Evolutionary conservation across 2,888 invertebrate species (phyloP).

Genomic region (Arrhopalites spinosus): DNA sequence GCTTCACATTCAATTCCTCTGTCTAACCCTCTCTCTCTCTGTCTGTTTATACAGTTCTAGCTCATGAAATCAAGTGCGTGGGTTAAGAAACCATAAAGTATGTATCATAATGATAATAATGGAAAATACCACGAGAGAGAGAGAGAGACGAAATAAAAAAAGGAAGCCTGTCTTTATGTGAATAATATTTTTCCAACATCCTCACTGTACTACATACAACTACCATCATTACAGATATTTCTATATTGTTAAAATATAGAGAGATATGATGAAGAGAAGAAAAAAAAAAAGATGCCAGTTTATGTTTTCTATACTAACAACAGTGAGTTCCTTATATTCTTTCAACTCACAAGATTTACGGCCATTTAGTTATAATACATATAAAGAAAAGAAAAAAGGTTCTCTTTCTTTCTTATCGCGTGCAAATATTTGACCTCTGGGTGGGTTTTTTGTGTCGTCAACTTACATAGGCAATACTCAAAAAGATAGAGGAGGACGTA

Average conservation of each 20-base stretch:
- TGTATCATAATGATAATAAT: no score
- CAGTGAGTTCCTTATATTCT: background rate
- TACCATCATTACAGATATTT: background rate
- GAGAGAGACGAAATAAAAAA: no score
- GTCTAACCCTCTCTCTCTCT: background rate
- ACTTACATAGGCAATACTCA: constrained; percentile 9
- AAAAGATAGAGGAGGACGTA: background rate
- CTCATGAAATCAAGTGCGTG: background rate
- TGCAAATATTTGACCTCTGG: constrained; percentile 38
- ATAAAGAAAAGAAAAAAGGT: background rate
- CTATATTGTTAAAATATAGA: background rate
- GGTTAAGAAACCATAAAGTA: no score
- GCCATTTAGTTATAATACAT: background rate
- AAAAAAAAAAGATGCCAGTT: background rate
- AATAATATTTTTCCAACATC: background rate
- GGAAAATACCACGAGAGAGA: no score
- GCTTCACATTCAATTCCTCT: background rate
- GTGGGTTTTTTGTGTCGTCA: constrained; percentile 34
- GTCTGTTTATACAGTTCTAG: background rate
- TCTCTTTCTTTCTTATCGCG: constrained; percentile 10
- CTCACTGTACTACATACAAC: background rate
- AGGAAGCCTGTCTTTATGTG: no score
- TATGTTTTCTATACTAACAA: background rate
- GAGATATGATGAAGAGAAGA: background rate
- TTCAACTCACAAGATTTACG: background rate